phyloP scores from a whole-genome alignment of 1,140 invertebrate species.

The Apis laboriosa region DNA sequence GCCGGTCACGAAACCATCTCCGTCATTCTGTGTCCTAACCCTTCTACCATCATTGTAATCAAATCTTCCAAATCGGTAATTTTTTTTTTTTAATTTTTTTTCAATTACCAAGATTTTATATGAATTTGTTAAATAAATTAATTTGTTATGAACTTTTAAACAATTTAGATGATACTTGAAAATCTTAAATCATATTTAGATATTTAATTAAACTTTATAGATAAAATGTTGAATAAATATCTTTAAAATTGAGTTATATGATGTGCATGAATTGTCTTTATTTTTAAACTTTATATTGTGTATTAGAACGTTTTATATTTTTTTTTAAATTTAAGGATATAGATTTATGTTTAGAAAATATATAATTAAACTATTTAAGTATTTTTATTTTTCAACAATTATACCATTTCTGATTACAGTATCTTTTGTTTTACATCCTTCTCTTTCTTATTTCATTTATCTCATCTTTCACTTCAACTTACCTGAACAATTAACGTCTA shows the following conservation, averaged over 20 bases:
- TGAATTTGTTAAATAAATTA: neutral
- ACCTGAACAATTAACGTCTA: too few species aligned
- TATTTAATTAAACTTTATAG: neutral
- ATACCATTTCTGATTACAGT: too few species aligned
- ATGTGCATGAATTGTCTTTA: neutral
- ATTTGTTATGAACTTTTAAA: neutral
- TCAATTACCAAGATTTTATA: neutral
- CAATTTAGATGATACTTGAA: neutral
- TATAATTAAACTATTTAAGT: too few species aligned
- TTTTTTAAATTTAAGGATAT: neutral
- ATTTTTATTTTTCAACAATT: too few species aligned
- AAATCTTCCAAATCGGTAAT: neutral
- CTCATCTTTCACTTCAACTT: too few species aligned
- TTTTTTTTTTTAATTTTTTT: neutral
- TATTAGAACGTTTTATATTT: too few species aligned
- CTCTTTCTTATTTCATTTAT: too few species aligned
- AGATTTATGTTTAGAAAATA: neutral
- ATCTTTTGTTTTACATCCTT: too few species aligned
- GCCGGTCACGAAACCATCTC: conserved; percentile 74
- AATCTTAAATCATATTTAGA: neutral
- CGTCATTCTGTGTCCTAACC: conserved; percentile 42
- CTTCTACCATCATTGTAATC: neutral
- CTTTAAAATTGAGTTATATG: neutral
- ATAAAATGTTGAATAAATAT: neutral
- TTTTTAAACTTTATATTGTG: neutral